A percentile compares a stretch with the other conserved stretches of the same genome.
These are phyloP conservation scores for Chloroceryle aenea DNA, from an alignment of 2,113 vertebrate genomes.

Conservation along the genomic window DNA sequence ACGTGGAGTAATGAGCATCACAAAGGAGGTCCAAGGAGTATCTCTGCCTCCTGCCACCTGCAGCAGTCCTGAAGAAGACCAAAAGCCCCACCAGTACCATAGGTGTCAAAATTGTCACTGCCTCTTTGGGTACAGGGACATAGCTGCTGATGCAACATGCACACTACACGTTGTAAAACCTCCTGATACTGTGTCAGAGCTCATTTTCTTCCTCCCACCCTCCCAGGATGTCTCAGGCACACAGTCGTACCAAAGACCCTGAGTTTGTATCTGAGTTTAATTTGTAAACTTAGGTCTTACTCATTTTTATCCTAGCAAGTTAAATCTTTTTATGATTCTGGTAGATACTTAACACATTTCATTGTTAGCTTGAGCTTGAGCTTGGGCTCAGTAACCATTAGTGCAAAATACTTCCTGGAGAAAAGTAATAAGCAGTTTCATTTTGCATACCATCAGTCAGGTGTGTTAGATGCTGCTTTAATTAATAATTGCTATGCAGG, in stretches of 20 bases:
- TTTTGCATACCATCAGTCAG: background rate
- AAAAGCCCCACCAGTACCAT: background rate
- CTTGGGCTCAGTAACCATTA: background rate
- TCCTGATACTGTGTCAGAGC: background rate
- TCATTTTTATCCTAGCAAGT: background rate
- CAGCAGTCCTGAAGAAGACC: background rate
- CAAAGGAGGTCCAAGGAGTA: background rate
- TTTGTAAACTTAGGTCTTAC: background rate
- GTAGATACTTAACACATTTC: background rate
- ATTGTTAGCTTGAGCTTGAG: background rate
- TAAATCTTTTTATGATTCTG: background rate
- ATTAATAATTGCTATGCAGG: background rate
- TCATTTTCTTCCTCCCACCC: background rate
- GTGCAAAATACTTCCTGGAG: background rate
- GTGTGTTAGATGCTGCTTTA: background rate
- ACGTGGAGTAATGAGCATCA: rapidly evolving
- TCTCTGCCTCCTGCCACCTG: background rate
- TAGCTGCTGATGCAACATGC: background rate
- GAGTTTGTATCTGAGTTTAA: background rate
- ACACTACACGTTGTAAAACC: background rate
- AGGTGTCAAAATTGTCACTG: background rate
- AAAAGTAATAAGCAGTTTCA: background rate
- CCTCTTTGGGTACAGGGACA: background rate
- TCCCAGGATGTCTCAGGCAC: background rate
- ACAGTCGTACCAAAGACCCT: background rate